Percentiles rank a stretch among this genome's conserved stretches.
These are phyloP conservation scores for Sylvicapra grimmia DNA, from an alignment of 2,113 vertebrate species.

Conservation along the genomic window DNA sequence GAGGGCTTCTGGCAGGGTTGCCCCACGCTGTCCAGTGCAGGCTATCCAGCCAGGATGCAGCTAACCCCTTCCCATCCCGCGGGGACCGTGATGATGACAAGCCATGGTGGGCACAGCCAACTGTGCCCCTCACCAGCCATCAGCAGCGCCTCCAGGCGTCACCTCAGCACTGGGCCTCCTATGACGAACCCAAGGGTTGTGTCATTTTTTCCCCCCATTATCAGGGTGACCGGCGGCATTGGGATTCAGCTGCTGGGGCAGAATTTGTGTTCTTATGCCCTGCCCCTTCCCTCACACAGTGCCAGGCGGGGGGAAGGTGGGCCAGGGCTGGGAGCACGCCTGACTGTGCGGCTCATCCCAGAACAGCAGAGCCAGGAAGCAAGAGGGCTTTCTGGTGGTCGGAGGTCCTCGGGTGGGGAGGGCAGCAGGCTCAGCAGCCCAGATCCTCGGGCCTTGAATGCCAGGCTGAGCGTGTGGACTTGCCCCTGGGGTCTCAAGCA, in stretches of 20 bases:
- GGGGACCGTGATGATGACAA: background rate
- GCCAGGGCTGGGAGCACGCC: background rate
- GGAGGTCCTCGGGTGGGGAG: background rate
- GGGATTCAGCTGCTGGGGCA: background rate
- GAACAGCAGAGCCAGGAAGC: background rate
- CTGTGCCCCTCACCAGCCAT: background rate
- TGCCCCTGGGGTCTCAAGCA: background rate
- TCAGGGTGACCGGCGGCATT: background rate
- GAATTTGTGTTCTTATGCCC: background rate
- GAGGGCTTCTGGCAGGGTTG: background rate
- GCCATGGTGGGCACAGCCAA: rapidly evolving
- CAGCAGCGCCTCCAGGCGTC: rapidly evolving
- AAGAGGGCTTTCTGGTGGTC: background rate
- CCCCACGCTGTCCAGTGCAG: rapidly evolving
- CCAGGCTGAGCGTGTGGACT: background rate
- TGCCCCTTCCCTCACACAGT: too few species aligned
- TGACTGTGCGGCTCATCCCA: background rate
- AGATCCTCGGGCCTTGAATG: rapidly evolving
- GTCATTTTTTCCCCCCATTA: background rate
- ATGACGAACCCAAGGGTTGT: background rate
- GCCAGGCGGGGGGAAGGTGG: background rate
- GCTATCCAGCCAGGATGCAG: background rate
- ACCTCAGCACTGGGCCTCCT: background rate
- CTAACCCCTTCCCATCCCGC: background rate
- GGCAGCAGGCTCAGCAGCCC: background rate